These are phyloP conservation scores for Lemur catta DNA, from an alignment of 2,797 vertebrate species.

Conservation along the genomic window DNA sequence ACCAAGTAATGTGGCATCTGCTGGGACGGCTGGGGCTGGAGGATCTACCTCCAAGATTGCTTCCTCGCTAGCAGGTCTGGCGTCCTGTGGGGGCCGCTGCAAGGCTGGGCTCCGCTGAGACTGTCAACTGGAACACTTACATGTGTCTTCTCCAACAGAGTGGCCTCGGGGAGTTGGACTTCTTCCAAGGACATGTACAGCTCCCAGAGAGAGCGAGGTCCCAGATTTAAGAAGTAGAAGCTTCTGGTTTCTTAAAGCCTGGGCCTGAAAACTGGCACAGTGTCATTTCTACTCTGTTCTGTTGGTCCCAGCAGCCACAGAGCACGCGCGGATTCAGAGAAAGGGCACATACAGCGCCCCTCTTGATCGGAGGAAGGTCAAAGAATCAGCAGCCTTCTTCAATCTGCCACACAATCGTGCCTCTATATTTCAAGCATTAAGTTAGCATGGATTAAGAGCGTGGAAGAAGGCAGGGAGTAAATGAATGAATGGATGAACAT, in stretches of 20 bases:
- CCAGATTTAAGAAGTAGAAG: background rate
- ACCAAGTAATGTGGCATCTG: background rate
- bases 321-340: background rate
- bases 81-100: background rate
- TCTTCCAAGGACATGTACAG: background rate
- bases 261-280: background rate
- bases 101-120: background rate
- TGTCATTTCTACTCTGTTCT: background rate
- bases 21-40: background rate
- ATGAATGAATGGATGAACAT: background rate
- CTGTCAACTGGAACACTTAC: accelerated
- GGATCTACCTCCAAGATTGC: background rate
- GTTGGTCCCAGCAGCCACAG: background rate
- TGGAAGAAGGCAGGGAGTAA: background rate
- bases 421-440: background rate
- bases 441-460: background rate
- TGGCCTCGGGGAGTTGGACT: background rate
- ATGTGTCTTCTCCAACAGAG: background rate
- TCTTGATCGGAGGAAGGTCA: background rate
- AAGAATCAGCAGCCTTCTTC: background rate
- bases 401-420: background rate
- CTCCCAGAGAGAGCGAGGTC: background rate
- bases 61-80: background rate
- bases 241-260: background rate
- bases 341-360: accelerated